Evolutionary conservation across 1,140 invertebrate genomes (phyloP).

Genomic region (Drosophila sechellia): DNA sequence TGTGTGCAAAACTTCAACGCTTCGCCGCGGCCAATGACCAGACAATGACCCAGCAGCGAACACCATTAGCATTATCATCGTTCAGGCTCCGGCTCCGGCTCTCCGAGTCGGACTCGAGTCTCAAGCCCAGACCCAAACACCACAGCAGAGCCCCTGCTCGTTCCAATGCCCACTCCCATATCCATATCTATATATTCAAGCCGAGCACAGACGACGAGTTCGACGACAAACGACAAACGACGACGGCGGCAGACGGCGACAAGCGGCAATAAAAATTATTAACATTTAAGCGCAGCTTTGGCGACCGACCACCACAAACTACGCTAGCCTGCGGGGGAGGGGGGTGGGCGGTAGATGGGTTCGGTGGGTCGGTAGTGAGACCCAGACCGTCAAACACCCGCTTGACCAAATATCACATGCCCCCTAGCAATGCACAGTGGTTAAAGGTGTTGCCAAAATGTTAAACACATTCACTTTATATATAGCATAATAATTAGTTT

Average conservation of each 20-base stretch:
- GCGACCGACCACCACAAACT: constrained; percentile 49
- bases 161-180: constrained; percentile 26
- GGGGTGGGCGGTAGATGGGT: neutral
- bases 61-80: constrained; percentile 80
- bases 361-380: constrained; percentile 11
- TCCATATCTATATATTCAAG: constrained; percentile 33
- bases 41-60: constrained; percentile 80
- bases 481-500: too few species aligned
- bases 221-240: constrained; percentile 30
- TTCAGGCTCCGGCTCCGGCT: constrained; percentile 13
- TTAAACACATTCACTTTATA: too few species aligned
- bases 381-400: constrained; percentile 60
- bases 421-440: constrained; percentile 51
- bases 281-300: constrained; percentile 77
- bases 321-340: neutral
- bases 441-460: neutral
- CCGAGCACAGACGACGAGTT: constrained; percentile 33
- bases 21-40: constrained; percentile 79
- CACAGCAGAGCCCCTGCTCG: constrained; percentile 8
- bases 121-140: constrained; percentile 21
- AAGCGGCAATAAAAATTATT: constrained; percentile 79
- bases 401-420: constrained; percentile 54
- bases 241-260: constrained; percentile 49
- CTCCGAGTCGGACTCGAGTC: constrained; percentile 36
- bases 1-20: constrained; percentile 72